A percentile compares a stretch with the other conserved stretches of the same genome.
phyloP scores from a whole-genome alignment of 2,797 vertebrate genomes.

The Nannoperca obscura region DNA sequence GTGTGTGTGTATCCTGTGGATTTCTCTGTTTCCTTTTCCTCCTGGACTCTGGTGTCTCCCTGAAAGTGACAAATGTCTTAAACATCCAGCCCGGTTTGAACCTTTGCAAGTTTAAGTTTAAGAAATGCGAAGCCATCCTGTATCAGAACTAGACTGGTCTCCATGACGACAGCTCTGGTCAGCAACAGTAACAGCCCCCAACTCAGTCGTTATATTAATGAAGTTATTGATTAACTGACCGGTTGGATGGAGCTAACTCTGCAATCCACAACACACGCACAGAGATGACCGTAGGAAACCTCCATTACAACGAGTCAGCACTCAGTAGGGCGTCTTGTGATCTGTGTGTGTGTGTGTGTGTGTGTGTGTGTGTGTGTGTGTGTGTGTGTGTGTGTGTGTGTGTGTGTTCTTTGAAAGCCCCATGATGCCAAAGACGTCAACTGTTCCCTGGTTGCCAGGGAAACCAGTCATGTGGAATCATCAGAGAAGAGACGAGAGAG shows the following conservation, averaged over 20 bases:
- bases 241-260: neutral
- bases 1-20: slow-evolving; percentile 5
- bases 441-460: slow-evolving; percentile 53
- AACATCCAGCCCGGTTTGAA: neutral
- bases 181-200: neutral
- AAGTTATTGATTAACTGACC: slow-evolving; percentile 44
- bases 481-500: slow-evolving; percentile 37
- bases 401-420: slow-evolving; percentile 42
- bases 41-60: neutral
- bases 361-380: neutral
- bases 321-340: slow-evolving; percentile 63
- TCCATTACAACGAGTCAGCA: slow-evolving; percentile 30
- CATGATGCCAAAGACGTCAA: slow-evolving; percentile 70
- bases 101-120: neutral
- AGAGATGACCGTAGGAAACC: slow-evolving; percentile 33
- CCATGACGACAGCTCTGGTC: neutral
- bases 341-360: slow-evolving; percentile 25
- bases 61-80: neutral
- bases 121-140: neutral
- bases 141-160: neutral
- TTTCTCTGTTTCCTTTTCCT: slow-evolving; percentile 25
- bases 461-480: slow-evolving; percentile 66
- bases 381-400: neutral
- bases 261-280: neutral
- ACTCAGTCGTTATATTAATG: slow-evolving; percentile 3